Base-by-base conservation (phyloP, 2,888 invertebrate genomes). In the Altica lythri region DNA sequence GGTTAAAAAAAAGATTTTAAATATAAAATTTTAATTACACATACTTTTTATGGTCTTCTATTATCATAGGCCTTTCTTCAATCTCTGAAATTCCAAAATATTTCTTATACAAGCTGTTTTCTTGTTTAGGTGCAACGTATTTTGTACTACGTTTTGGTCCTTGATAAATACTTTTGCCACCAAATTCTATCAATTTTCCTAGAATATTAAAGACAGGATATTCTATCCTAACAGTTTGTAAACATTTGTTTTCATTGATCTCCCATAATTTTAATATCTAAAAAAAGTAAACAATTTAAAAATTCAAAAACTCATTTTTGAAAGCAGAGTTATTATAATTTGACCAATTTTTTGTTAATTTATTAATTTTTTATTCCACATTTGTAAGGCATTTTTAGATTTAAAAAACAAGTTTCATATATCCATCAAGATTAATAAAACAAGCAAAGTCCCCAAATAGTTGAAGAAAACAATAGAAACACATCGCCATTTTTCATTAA, bases 221-320 rank as follows among this genome's bases (percentile, higher is more conserved):
- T 54, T 78, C 77, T 10, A 85, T 72, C 54, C 78, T 77, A 12
- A 84, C 65, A 1, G 79, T 80, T 69, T 85, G 84, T 2, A 83
- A 71, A 37, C 83, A 78, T 48, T 76, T 78, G 52, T 83, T 80
- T 55, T 83, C 81, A 57, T 79, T 79, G 29, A 84, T 66, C 61
- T 83, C 80, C 84, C 84, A 85, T 18, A 85, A 75, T 66, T 83
- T 81, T 8, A 85, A 62, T 14, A 77, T 75, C 85, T 85, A 69
- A 5, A 69, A 50, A 19, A 29, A n/a, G n/a, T n/a, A n/a, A n/a
- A n/a, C n/a, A n/a, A n/a, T n/a, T n/a, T n/a, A n/a, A n/a, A n/a
- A n/a, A n/a, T n/a, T n/a, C n/a, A n/a, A n/a, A n/a, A n/a, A n/a
- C n/a, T n/a, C n/a, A n/a, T n/a, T n/a, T n/a, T n/a, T n/a, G n/a